Conservation (phyloP, 2,113 vertebrate species). For the Marmota flaviventris region DNA sequence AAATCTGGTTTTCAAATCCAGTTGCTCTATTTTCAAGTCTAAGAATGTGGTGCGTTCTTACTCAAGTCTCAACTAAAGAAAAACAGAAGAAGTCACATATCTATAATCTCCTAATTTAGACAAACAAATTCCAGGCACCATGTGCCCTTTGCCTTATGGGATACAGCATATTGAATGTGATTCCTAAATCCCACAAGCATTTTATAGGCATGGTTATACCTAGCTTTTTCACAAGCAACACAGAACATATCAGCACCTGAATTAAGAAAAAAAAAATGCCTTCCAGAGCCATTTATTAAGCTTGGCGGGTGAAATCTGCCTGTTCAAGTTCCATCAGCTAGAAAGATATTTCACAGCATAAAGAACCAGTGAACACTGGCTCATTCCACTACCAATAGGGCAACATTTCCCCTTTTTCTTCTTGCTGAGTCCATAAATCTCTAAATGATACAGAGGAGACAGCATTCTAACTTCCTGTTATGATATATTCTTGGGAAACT, state of each 20-base stretch:
- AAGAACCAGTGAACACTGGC: background rate
- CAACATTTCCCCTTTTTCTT: slow-evolving; percentile 35
- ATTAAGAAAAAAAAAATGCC: background rate
- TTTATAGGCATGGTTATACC: background rate
- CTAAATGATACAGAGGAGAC: slow-evolving; percentile 55
- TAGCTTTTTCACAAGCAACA: background rate
- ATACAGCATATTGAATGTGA: background rate
- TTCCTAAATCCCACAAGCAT: background rate
- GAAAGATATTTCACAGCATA: background rate
- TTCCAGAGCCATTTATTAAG: background rate
- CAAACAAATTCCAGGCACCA: slow-evolving; percentile 36
- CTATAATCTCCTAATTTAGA: background rate
- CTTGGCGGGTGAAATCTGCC: background rate
- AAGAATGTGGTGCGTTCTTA: background rate
- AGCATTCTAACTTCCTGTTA: slow-evolving; percentile 47
- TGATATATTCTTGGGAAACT: slow-evolving; percentile 59
- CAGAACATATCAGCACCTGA: slow-evolving; percentile 12
- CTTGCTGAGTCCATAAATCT: slow-evolving; percentile 9
- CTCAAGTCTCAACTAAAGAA: background rate
- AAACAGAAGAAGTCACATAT: slow-evolving; percentile 53
- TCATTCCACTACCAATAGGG: background rate
- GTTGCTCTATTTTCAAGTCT: slow-evolving; percentile 17
- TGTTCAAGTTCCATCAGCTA: background rate
- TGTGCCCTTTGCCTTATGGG: background rate
- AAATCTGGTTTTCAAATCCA: slow-evolving; percentile 48